phyloP scores from a whole-genome alignment of 2,113 vertebrate species.

The Cyprinodon variegatus region DNA sequence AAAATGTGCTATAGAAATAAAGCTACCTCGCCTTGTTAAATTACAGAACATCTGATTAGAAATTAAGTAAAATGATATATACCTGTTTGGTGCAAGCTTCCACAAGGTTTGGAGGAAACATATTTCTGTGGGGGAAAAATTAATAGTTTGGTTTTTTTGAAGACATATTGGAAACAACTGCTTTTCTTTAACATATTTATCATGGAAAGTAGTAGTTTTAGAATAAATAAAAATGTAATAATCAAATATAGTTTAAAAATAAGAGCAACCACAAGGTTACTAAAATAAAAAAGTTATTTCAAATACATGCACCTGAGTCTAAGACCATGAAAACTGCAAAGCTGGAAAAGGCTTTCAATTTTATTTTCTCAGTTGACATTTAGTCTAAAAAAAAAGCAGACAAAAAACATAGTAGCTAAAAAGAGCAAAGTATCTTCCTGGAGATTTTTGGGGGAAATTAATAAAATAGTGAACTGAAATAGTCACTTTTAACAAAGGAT shows the following conservation, averaged over 20 bases:
- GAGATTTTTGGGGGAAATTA: too few species aligned
- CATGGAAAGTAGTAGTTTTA: neutral
- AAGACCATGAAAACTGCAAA: neutral
- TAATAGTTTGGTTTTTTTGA: neutral
- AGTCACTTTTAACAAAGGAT: neutral
- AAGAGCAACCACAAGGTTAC: too few species aligned
- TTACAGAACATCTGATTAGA: neutral
- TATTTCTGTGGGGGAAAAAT: conserved; percentile 84
- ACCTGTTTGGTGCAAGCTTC: conserved; percentile 99
- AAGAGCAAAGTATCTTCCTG: too few species aligned
- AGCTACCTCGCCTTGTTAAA: neutral
- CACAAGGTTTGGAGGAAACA: conserved; percentile 97
- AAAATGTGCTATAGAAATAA: too few species aligned
- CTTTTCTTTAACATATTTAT: neutral
- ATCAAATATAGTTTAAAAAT: too few species aligned
- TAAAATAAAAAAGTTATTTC: neutral
- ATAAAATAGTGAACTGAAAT: too few species aligned
- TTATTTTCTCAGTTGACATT: too few species aligned
- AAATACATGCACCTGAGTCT: conserved; percentile 5
- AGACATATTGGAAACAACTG: neutral
- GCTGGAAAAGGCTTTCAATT: neutral
- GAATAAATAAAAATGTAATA: neutral
- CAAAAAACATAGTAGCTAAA: too few species aligned
- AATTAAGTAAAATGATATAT: conserved; percentile 40
- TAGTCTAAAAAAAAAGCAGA: too few species aligned